These are phyloP conservation scores for Cydia strobilella DNA, from an alignment of 1,140 invertebrate species.

Conservation along the genomic window DNA sequence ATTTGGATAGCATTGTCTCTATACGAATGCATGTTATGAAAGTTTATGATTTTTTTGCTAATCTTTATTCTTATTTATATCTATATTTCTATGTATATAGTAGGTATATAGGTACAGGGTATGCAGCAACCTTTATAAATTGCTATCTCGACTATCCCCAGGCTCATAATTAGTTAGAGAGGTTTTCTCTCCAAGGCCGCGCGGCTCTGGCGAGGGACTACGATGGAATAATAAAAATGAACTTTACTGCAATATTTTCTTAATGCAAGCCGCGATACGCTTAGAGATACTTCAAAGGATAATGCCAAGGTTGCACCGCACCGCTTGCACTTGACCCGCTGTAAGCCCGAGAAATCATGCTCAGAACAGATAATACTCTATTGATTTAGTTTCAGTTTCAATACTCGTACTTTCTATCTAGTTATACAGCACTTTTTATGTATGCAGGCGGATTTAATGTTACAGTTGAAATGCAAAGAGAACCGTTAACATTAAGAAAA, in stretches of 20 bases:
- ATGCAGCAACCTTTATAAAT: neutral
- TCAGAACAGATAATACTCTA: neutral
- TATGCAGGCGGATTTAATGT: too few relatives aligned
- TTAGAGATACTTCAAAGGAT: neutral
- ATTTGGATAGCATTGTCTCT: too few relatives aligned
- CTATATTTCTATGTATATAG: too few relatives aligned
- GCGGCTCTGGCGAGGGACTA: neutral
- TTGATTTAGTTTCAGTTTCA: constrained; percentile 8
- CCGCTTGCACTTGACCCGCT: neutral
- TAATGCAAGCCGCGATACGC: neutral
- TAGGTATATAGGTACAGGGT: neutral
- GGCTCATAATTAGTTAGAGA: constrained; percentile 1
- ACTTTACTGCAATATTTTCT: neutral
- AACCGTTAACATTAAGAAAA: too few relatives aligned
- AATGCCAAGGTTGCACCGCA: neutral
- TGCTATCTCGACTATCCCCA: neutral
- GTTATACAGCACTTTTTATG: too few relatives aligned
- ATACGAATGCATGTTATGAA: too few relatives aligned
- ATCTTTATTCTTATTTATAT: too few relatives aligned
- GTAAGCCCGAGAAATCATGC: neutral
- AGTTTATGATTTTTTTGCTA: too few relatives aligned
- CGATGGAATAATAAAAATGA: constrained; percentile 5
- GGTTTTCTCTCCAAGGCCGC: constrained; percentile 15
- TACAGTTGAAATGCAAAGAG: too few relatives aligned
- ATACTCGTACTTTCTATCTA: neutral